phyloP scores from a whole-genome alignment of 1,140 invertebrate genomes.

The Apis laboriosa region DNA sequence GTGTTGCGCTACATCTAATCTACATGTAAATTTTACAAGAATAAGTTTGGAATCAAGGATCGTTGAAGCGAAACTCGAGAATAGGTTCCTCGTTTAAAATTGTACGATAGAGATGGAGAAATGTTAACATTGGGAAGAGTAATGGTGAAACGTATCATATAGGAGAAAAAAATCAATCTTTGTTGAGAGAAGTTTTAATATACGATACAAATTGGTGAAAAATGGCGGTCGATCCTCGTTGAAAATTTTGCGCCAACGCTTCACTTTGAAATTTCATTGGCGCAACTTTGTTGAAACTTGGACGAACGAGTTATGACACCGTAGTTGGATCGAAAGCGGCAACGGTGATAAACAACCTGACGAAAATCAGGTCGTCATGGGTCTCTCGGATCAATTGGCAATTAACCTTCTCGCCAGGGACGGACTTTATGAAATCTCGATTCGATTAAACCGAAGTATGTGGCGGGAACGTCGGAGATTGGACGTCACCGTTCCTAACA shows the following conservation, averaged over 20 bases:
- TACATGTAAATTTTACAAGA: conserved; percentile 17
- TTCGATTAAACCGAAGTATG: conserved; percentile 65
- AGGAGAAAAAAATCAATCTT: no score
- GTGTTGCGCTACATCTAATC: background rate
- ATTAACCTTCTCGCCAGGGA: conserved; percentile 58
- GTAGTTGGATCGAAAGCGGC: background rate
- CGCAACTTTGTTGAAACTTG: background rate
- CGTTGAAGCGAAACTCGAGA: background rate
- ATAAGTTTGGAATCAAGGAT: background rate
- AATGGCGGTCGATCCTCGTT: background rate
- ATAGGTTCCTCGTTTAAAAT: background rate
- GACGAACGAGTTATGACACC: background rate
- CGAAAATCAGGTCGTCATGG: conserved; percentile 47
- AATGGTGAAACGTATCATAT: background rate
- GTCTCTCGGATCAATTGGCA: conserved; percentile 64
- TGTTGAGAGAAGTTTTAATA: no score
- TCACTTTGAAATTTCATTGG: background rate
- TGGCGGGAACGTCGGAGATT: conserved; percentile 53
- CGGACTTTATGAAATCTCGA: conserved; percentile 67
- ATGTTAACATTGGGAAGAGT: background rate
- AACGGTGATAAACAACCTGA: conserved; percentile 46
- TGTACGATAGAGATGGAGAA: background rate
- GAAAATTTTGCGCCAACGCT: background rate
- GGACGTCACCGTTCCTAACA: conserved; percentile 54
- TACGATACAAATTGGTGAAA: no score